These are phyloP conservation scores for Lobophora halterata DNA, from an alignment of 2,888 invertebrate genomes.

Conservation along the genomic window DNA sequence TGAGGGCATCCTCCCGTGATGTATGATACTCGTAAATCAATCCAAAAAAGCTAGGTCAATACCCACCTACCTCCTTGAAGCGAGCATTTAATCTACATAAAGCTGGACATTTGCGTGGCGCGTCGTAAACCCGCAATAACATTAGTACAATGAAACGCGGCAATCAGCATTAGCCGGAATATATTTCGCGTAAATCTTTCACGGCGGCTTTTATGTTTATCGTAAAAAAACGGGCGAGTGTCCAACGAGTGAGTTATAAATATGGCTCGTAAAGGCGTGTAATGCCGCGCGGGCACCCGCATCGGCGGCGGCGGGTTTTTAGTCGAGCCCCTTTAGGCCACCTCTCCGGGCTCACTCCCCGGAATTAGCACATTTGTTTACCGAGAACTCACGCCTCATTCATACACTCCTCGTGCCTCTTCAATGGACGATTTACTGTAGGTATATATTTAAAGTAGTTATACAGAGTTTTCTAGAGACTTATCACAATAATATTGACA, in stretches of 20 bases:
- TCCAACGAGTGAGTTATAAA: constrained; percentile 70
- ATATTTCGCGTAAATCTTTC: constrained; percentile 78
- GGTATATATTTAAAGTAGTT: no score
- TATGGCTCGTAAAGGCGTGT: constrained; percentile 64
- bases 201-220: constrained; percentile 78
- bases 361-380: constrained; percentile 13
- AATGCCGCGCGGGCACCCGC: constrained; percentile 24
- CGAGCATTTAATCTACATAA: constrained; percentile 43
- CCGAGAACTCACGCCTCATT: background rate
- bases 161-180: constrained; percentile 77
- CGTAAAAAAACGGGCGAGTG: constrained; percentile 76
- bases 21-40: constrained; percentile 3
- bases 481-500: no score
- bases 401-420: no score
- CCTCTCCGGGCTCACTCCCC: background rate
- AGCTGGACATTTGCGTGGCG: constrained; percentile 27
- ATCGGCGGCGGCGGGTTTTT: constrained; percentile 12
- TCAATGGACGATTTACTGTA: no score
- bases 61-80: background rate
- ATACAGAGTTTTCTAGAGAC: no score
- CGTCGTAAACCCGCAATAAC: constrained; percentile 45
- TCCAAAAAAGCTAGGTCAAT: constrained; percentile 7
- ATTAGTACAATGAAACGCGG: constrained; percentile 53
- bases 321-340: constrained; percentile 15
- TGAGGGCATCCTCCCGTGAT: background rate